Evolutionary conservation across 2,113 vertebrate species (phyloP).

Genomic region (Noctilio leporinus): DNA sequence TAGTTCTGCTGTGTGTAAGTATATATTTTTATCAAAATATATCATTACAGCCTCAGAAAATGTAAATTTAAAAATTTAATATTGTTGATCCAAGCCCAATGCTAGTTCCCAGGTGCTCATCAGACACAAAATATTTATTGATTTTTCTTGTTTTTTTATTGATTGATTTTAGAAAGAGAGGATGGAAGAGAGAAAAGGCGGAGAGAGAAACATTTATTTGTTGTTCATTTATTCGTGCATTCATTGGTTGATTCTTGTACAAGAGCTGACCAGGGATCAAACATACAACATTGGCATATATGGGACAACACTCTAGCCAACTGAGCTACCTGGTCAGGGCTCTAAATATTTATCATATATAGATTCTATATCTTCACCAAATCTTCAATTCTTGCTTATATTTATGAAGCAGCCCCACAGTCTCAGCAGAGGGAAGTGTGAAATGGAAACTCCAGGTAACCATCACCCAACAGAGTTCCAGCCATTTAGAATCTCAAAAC

Average conservation of each 20-base stretch:
- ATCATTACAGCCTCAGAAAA: not conserved
- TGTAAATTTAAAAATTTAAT: not conserved
- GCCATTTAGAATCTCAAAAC: not conserved
- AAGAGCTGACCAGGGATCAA: no score
- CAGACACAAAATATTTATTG: not conserved
- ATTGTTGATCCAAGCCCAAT: not conserved
- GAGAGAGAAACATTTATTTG: no score
- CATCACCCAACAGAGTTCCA: not conserved
- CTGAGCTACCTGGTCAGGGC: no score
- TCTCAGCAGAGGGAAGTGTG: not conserved
- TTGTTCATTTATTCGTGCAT: no score
- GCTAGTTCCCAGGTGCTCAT: not conserved
- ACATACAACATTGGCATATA: no score
- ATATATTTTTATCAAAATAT: not conserved
- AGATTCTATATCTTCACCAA: not conserved
- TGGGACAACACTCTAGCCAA: no score
- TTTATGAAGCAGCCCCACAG: not conserved
- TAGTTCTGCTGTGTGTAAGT: not conserved
- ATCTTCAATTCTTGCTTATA: not conserved
- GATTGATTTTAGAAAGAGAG: no score
- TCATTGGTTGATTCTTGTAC: no score
- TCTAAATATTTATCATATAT: not conserved
- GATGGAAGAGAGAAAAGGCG: no score
- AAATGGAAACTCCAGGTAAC: not conserved
- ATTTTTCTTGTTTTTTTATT: no score